phyloP scores from a whole-genome alignment of 2,113 vertebrate genomes.

The Scalopus aquaticus region DNA sequence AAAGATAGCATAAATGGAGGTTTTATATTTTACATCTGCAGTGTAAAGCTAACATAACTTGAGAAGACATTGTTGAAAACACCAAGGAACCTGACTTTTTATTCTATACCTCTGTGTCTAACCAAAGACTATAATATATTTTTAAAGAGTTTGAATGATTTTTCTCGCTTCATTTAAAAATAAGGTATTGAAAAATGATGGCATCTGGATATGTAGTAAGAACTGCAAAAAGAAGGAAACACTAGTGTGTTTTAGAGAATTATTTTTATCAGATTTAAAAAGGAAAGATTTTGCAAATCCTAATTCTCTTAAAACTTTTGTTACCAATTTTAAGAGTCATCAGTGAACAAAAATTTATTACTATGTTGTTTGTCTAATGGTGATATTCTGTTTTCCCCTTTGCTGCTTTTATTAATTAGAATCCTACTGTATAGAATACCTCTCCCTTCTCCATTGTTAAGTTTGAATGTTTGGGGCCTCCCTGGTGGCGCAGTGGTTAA shows the following conservation, averaged over 20 bases:
- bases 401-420: neutral
- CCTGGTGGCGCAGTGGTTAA: too few species aligned
- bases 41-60: neutral
- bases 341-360: neutral
- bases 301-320: neutral
- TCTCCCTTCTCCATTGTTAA: neutral
- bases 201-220: neutral
- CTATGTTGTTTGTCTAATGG: neutral
- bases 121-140: neutral
- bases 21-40: neutral
- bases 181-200: neutral
- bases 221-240: neutral
- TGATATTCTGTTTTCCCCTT: neutral
- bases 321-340: neutral
- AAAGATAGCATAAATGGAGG: neutral
- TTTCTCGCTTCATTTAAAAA: constrained; percentile 10
- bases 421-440: neutral
- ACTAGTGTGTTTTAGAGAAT: neutral
- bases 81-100: neutral
- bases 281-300: neutral
- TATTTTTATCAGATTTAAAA: neutral
- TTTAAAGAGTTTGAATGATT: neutral
- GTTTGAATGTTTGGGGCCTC: too few species aligned
- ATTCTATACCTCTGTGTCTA: neutral
- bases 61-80: neutral